A percentile compares a stretch with the other conserved stretches of the same genome.
Evolutionary conservation across 92 coral and sea anemone genomes (phyloP).

Genomic region (Epizoanthus illoricatus): DNA sequence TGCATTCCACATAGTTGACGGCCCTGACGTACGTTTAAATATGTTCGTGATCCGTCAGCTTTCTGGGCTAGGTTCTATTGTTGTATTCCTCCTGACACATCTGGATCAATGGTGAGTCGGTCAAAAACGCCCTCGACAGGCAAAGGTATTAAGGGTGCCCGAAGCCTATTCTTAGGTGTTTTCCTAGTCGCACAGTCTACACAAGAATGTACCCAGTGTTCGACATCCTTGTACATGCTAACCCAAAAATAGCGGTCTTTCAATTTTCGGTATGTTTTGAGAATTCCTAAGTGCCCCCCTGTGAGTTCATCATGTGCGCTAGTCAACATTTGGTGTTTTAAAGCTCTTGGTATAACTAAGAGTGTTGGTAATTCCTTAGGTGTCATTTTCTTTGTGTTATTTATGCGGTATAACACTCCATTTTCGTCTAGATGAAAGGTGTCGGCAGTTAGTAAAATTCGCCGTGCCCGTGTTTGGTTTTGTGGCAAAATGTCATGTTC

Average conservation of each 20-base stretch:
- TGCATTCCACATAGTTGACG: no score
- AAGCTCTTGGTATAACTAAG: constrained; percentile 6
- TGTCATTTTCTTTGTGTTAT: not conserved
- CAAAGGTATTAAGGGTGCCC: constrained; percentile 37
- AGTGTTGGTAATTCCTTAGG: not conserved
- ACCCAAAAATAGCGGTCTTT: constrained; percentile 47
- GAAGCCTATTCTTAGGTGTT: constrained; percentile 28
- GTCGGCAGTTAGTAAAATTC: not conserved
- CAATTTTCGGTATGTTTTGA: no score
- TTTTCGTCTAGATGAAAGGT: not conserved
- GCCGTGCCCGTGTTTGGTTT: constrained; percentile 6
- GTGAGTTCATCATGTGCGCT: no score
- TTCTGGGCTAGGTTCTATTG: no score
- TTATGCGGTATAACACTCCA: not conserved
- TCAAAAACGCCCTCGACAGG: constrained; percentile 57
- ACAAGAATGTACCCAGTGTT: constrained; percentile 46
- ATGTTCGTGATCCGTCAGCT: no score
- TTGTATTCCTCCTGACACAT: no score
- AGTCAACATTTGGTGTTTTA: not conserved
- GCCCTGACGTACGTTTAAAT: no score
- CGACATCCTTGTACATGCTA: constrained; percentile 57
- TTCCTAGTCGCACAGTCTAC: constrained; percentile 43
- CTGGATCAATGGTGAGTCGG: constrained; percentile 43
- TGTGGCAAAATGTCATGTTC: constrained; percentile 4
- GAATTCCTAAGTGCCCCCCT: no score